Evolutionary conservation across 2,797 vertebrate genomes (phyloP), one percentile per base, ranked within the genome.

Genomic region (Epinephelus coioides): DNA sequence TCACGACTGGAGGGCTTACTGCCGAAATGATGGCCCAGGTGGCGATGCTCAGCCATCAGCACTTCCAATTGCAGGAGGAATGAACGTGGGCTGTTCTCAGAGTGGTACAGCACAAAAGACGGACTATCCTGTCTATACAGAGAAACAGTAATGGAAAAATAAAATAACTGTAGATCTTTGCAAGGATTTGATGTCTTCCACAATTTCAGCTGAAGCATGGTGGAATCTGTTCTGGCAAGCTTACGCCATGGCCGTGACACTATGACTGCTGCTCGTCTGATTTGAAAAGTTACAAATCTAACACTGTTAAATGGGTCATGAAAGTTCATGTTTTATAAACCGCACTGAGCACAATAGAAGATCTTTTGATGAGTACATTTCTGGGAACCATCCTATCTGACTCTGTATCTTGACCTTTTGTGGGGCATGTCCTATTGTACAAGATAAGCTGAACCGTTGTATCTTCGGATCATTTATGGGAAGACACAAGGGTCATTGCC

Each of bases 391-490:
- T 46, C 54, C 21, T 72, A 81, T 84, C 79, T 69, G 23, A 38
- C 75, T 55, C 44, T 51, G 12, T 17, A 81, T 82, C 86, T 66
- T 21, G 57, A 85, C 73, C 71, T 83, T 74, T 80, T 74, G 65
- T 69, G 14, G 10, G 15, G 23, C 50, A 40, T 53, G 73, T 65
- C 73, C 80, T 75, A 75, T 83, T 82, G 69, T 65, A 61, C 47
- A 66, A 83, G 87, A 86, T 84, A 79, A 81, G 55, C 74, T 21
- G 23, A 38, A 57, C 78, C 44, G 6, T 17, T 50, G 55, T 59
- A 79, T 76, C 81, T 64, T 77, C 23, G 63, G 69, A 86, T 87
- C 65, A 69, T 79, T 88, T 87, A 91, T 85, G 63, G 77, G 78
- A 87, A 85, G 81, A 80, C 81, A 76, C 56, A 1, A 64, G 86